Conservation (phyloP, 2,113 vertebrate genomes). For the Cranoglanis bouderius region DNA sequence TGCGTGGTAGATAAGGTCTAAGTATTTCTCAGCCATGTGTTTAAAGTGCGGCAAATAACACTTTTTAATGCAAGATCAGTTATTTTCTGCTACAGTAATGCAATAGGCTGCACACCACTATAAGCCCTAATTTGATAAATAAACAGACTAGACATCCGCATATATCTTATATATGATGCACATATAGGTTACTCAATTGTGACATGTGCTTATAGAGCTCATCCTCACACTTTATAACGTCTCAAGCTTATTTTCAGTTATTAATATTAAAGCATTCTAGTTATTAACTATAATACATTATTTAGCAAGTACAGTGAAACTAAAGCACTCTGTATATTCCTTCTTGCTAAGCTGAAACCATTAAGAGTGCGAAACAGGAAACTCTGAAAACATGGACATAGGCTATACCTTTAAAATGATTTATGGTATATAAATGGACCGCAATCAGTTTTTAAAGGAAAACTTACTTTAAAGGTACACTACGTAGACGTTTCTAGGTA, state of each 20-base stretch:
- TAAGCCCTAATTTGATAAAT: background rate
- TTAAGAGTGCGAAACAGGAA: background rate
- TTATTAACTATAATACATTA: background rate
- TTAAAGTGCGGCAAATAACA: background rate
- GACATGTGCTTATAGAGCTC: background rate
- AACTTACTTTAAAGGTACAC: too few relatives aligned
- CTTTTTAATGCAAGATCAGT: background rate
- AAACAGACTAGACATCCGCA: background rate
- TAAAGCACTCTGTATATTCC: background rate
- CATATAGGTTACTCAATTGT: background rate
- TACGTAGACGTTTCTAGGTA: background rate
- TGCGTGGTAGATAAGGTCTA: background rate
- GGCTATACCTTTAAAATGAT: background rate
- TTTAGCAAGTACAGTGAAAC: background rate
- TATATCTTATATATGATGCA: background rate
- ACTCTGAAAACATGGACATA: background rate
- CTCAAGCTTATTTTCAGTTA: background rate
- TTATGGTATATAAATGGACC: background rate
- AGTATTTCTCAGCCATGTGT: background rate
- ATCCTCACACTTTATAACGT: too few relatives aligned
- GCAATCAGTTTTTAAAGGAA: background rate
- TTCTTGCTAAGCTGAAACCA: background rate
- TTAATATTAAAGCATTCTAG: background rate
- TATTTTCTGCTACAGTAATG: background rate
- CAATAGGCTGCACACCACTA: background rate